A percentile compares a stretch with the other conserved stretches of the same genome.
Evolutionary conservation across 2,113 vertebrate genomes (phyloP).

Genomic region (Podiceps cristatus): DNA sequence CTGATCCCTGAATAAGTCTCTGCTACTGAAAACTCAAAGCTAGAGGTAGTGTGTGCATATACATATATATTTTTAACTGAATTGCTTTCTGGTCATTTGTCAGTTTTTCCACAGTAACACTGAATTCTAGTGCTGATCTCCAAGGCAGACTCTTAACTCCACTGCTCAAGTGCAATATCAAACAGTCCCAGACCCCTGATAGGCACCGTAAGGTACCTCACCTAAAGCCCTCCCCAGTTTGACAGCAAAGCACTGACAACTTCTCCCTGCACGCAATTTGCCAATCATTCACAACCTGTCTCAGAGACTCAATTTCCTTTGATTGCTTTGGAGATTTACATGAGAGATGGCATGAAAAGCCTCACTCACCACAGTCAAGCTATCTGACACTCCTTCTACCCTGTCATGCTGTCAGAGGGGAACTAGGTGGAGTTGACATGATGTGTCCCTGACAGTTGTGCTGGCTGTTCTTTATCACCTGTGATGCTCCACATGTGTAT

Average conservation of each 20-base stretch:
- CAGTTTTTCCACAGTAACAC: background rate
- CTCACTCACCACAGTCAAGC: background rate
- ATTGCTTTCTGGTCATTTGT: background rate
- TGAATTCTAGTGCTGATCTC: background rate
- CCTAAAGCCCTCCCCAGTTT: background rate
- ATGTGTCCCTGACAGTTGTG: background rate
- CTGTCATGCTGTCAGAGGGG: background rate
- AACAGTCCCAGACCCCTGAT: background rate
- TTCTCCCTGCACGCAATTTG: background rate
- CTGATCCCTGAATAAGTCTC: background rate
- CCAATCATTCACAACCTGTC: background rate
- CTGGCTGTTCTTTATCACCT: background rate
- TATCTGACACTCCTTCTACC: background rate
- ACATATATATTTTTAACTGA: background rate
- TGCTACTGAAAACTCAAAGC: background rate
- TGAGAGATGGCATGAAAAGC: background rate
- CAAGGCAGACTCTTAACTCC: background rate
- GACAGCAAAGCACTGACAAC: background rate
- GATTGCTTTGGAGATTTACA: background rate
- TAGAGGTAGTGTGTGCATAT: background rate
- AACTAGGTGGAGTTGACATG: background rate
- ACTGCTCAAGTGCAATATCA: background rate
- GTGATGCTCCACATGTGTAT: accelerated
- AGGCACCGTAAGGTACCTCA: background rate
- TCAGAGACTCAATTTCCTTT: background rate